Conservation (phyloP, 1,140 invertebrate genomes). For the Pseudomyrmex cubaensis region DNA sequence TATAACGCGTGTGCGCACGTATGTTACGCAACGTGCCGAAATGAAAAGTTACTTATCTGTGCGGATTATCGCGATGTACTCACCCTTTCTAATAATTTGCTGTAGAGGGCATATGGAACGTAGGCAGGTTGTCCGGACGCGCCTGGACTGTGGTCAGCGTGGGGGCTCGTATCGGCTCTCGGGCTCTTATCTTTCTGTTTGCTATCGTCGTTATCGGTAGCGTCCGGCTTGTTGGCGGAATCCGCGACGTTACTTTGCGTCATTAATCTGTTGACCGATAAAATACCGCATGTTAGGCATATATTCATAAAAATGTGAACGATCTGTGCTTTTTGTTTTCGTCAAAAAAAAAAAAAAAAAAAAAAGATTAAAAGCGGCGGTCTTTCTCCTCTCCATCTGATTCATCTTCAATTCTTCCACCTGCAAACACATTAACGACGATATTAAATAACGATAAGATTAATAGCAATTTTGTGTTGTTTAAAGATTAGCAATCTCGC, state of each 20-base stretch:
- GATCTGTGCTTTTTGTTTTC: too few species aligned
- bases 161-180: conserved; percentile 58
- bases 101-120: conserved; percentile 83
- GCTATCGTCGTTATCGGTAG: conserved; percentile 72
- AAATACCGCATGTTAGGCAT: not conserved
- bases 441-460: conserved; percentile 21
- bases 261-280: conserved; percentile 37
- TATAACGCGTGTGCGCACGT: conserved; percentile 4
- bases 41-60: conserved; percentile 5
- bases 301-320: not conserved
- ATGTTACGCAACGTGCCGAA: conserved; percentile 4
- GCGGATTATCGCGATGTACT: conserved; percentile 33
- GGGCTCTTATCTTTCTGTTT: conserved; percentile 77
- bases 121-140: conserved; percentile 74
- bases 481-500: not conserved
- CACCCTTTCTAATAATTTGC: conserved; percentile 82
- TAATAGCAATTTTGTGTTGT: not conserved
- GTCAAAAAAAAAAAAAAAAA: not conserved
- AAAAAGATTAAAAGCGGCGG: conserved; percentile 33
- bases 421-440: conserved; percentile 60
- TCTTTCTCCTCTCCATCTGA: conserved; percentile 82
- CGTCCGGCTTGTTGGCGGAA: conserved; percentile 66
- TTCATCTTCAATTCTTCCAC: conserved; percentile 83
- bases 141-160: conserved; percentile 66
- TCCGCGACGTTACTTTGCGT: conserved; percentile 63